A percentile compares a stretch with the other conserved stretches of the same genome.
Evolutionary conservation across 1,140 invertebrate genomes (phyloP).

Genomic region (Lycorma delicatula): DNA sequence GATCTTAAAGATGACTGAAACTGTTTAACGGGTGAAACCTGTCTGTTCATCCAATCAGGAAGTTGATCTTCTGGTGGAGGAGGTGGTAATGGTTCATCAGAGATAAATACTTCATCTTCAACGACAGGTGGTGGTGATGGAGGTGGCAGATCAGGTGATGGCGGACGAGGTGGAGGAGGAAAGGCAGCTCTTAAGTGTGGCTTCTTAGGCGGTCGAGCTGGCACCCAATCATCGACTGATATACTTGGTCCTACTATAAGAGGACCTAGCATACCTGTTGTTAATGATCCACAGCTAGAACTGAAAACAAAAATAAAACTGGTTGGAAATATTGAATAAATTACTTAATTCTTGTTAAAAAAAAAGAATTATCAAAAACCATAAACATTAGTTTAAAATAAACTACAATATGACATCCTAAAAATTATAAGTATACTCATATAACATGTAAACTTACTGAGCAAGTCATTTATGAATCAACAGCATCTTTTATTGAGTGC

Average conservation of each 20-base stretch:
- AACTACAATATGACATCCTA: too few relatives aligned
- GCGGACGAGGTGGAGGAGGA: slow-evolving; percentile 15
- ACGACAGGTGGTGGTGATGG: slow-evolving; percentile 32
- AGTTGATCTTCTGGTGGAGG: slow-evolving; percentile 47
- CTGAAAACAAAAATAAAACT: slow-evolving; percentile 21
- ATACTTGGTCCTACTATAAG: slow-evolving; percentile 55
- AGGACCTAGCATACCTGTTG: slow-evolving; percentile 49
- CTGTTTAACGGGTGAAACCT: slow-evolving; percentile 6
- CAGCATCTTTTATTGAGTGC: too few relatives aligned
- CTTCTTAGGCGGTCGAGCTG: slow-evolving; percentile 64
- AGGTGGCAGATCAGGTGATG: slow-evolving; percentile 26
- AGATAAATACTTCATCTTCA: slow-evolving; percentile 19
- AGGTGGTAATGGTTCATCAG: slow-evolving; percentile 63
- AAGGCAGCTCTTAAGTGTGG: slow-evolving; percentile 50
- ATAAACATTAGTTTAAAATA: too few relatives aligned
- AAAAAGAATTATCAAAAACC: too few relatives aligned
- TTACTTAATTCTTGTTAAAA: too few relatives aligned
- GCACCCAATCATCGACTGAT: slow-evolving; percentile 59
- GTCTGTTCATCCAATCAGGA: slow-evolving; percentile 1
- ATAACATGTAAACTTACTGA: too few relatives aligned
- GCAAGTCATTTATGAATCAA: too few relatives aligned
- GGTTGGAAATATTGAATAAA: too few relatives aligned
- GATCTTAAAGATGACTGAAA: too few relatives aligned
- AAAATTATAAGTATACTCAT: too few relatives aligned
- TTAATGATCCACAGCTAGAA: slow-evolving; percentile 49